These are phyloP conservation scores for Tragelaphus scriptus DNA, from an alignment of 2,113 vertebrate species.

Conservation along the genomic window DNA sequence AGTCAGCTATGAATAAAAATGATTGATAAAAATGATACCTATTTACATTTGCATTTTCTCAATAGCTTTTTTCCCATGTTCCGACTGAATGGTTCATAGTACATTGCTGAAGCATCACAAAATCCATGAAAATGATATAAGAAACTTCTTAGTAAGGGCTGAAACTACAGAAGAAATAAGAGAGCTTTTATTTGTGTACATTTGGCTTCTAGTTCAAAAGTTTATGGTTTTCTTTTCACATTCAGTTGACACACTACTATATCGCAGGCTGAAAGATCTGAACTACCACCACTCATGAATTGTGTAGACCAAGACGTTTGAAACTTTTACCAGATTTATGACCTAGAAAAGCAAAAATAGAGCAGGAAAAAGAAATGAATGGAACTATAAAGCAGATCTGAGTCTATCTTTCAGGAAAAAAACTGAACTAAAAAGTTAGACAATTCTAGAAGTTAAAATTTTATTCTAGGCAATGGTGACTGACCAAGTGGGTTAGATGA, in stretches of 20 bases:
- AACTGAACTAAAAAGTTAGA: neutral
- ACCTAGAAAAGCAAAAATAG: conserved; percentile 16
- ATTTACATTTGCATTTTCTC: neutral
- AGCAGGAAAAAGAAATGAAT: neutral
- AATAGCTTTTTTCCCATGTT: neutral
- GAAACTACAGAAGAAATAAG: neutral
- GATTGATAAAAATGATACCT: conserved; percentile 30
- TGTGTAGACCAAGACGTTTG: neutral
- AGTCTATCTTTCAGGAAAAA: conserved; percentile 5
- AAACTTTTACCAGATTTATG: conserved; percentile 10
- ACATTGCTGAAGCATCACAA: neutral
- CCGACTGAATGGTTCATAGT: neutral
- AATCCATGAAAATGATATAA: conserved; percentile 25
- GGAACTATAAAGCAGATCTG: neutral
- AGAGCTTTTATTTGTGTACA: neutral
- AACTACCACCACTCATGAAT: neutral
- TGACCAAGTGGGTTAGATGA: neutral
- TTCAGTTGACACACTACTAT: neutral
- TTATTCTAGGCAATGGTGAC: neutral
- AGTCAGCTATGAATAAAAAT: conserved; percentile 15
- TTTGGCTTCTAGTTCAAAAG: conserved; percentile 3
- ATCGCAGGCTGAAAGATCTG: neutral
- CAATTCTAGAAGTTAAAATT: neutral
- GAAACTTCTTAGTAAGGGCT: neutral
- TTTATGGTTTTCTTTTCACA: conserved; percentile 38